Evolutionary conservation across 2,113 vertebrate genomes (phyloP).

Genomic region (Verasper variegatus): DNA sequence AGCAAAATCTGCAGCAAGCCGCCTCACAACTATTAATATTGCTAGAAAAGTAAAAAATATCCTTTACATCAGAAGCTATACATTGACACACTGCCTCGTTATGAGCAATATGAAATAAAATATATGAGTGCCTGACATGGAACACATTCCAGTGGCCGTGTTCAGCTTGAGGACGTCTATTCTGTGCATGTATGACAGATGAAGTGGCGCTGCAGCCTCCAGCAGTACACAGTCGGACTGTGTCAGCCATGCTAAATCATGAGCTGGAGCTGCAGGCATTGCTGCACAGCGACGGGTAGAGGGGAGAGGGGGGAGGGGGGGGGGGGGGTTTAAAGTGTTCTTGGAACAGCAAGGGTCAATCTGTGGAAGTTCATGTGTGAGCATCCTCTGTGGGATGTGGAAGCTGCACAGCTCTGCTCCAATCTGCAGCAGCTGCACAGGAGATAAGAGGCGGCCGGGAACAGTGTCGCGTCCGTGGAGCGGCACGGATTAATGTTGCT

Average conservation of each 20-base stretch:
- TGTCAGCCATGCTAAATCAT: slow-evolving; percentile 47
- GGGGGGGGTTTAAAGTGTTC: not conserved
- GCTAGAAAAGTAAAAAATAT: slow-evolving; percentile 3
- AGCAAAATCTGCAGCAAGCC: slow-evolving; percentile 9
- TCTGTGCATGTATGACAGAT: slow-evolving; percentile 26
- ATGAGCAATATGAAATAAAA: slow-evolving; percentile 26
- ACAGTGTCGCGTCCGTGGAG: slow-evolving; percentile 25
- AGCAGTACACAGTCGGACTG: slow-evolving; percentile 39
- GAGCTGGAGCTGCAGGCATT: slow-evolving; percentile 14
- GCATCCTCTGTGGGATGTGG: slow-evolving; percentile 12
- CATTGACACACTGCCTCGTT: not conserved
- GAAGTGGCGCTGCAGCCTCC: slow-evolving; percentile 23
- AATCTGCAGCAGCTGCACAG: slow-evolving; percentile 58
- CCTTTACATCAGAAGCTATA: slow-evolving; percentile 1
- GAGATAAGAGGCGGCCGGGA: slow-evolving; percentile 56
- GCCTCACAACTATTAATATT: slow-evolving; percentile 1
- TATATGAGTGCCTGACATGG: not conserved
- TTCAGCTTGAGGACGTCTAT: slow-evolving; percentile 9
- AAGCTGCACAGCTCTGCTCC: slow-evolving; percentile 18
- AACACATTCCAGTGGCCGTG: slow-evolving; percentile 3
- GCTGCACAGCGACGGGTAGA: slow-evolving; percentile 3
- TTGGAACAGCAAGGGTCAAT: slow-evolving; percentile 19
- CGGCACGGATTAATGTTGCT: slow-evolving; percentile 33
- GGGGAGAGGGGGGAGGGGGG: too few relatives aligned
- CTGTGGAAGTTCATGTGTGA: slow-evolving; percentile 37